Evolutionary conservation across 2,888 invertebrate species (phyloP).

Genomic region (Anaspis maculata): DNA sequence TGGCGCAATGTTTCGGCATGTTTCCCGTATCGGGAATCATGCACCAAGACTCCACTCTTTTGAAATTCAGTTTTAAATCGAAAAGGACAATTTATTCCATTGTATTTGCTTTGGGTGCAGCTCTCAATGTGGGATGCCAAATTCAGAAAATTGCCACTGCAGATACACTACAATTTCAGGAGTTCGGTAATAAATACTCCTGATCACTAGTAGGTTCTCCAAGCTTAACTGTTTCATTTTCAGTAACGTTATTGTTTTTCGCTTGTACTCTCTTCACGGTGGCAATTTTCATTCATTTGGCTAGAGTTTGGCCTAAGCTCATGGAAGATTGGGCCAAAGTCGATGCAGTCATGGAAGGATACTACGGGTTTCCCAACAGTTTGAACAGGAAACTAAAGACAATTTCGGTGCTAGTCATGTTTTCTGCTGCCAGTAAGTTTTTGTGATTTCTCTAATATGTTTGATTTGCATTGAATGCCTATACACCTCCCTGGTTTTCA

Average conservation of each 20-base stretch:
- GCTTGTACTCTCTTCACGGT: slow-evolving; percentile 47
- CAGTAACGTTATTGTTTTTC: slow-evolving; percentile 48
- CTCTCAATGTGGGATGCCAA: background rate
- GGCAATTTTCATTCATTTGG: slow-evolving; percentile 45
- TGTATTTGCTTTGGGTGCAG: background rate
- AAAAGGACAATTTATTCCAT: slow-evolving; percentile 8
- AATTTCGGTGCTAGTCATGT: slow-evolving; percentile 33
- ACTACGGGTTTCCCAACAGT: slow-evolving; percentile 25
- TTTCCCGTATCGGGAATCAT: slow-evolving; percentile 7
- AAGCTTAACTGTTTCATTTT: too few species aligned
- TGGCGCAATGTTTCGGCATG: slow-evolving; percentile 9
- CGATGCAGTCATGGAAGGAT: slow-evolving; percentile 33
- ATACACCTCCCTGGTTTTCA: slow-evolving; percentile 20
- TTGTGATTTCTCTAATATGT: background rate
- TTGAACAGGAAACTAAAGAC: slow-evolving; percentile 32
- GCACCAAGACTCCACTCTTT: background rate
- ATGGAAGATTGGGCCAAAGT: slow-evolving; percentile 37
- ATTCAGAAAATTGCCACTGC: slow-evolving; percentile 2
- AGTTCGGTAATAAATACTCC: too few species aligned
- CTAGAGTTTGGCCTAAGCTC: slow-evolving; percentile 42
- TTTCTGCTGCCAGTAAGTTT: slow-evolving; percentile 34
- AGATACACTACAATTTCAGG: too few species aligned
- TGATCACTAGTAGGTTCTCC: too few species aligned
- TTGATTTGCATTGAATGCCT: background rate
- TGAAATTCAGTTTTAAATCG: slow-evolving; percentile 6